Percentiles rank a stretch among this genome's conserved stretches.
Conservation (phyloP, 2,888 invertebrate genomes). For the Serrognathus titanus region DNA sequence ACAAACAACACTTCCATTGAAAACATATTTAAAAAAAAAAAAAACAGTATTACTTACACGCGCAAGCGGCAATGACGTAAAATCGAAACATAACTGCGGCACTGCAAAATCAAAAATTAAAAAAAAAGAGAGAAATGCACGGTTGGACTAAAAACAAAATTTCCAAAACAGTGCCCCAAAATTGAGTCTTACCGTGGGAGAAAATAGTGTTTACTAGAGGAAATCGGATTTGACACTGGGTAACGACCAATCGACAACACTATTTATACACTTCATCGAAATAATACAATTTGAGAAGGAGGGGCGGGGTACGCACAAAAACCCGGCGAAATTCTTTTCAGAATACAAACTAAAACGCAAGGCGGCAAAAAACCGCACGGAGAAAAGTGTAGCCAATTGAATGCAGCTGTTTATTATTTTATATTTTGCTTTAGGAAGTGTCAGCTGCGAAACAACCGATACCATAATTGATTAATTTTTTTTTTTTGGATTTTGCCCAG, state of each 20-base stretch:
- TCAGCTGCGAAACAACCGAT: no score
- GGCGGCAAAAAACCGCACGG: no score
- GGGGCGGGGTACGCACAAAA: not conserved
- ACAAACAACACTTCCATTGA: not conserved
- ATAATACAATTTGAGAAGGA: conserved; percentile 4
- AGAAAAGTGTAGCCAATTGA: no score
- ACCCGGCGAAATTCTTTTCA: no score
- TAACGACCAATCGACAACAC: not conserved
- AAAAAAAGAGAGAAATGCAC: not conserved
- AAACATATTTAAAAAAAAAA: not conserved
- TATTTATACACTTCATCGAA: conserved; percentile 11
- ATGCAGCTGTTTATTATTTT: no score
- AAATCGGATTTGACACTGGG: conserved; percentile 7
- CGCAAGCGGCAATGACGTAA: conserved; percentile 13
- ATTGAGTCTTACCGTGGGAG: conserved; percentile 2
- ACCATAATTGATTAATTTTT: no score
- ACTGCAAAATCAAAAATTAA: conserved; percentile 1
- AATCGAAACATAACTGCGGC: conserved; percentile 13
- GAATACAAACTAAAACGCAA: no score
- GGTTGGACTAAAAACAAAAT: not conserved
- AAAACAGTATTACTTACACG: conserved; percentile 6
- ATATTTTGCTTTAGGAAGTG: no score
- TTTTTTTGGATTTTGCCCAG: no score
- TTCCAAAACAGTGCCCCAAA: not conserved
- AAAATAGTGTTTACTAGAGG: conserved; percentile 10